Conservation (phyloP, 2,113 vertebrate species). For the Notothenia rossii region DNA sequence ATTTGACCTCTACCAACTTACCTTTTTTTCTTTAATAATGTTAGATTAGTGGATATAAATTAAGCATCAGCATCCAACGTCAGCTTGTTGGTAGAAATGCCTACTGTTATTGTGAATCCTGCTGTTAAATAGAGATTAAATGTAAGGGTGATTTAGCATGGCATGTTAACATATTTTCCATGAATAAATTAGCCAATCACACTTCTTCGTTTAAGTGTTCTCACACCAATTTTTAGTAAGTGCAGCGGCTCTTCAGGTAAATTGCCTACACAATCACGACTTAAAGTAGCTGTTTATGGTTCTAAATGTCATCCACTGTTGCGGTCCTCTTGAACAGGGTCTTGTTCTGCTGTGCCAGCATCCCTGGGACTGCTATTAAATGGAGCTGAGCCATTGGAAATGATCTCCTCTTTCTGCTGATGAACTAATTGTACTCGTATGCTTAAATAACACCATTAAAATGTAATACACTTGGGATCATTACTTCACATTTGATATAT, state of each 20-base stretch:
- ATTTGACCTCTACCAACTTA: slow-evolving; percentile 51
- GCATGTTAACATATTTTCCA: slow-evolving; percentile 9
- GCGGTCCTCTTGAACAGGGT: slow-evolving; percentile 21
- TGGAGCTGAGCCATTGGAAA: slow-evolving; percentile 68
- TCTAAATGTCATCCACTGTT: slow-evolving; percentile 61
- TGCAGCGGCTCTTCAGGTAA: slow-evolving; percentile 46
- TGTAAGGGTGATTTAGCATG: slow-evolving; percentile 5
- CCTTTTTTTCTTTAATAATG: slow-evolving; percentile 49
- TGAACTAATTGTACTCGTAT: slow-evolving; percentile 74
- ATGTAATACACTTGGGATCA: slow-evolving; percentile 72
- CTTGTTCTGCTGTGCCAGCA: slow-evolving; percentile 72
- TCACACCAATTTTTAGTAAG: slow-evolving; percentile 8
- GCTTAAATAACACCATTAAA: slow-evolving; percentile 80
- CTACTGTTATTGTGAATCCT: slow-evolving; percentile 9
- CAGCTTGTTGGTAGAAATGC: slow-evolving; percentile 22
- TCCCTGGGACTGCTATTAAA: slow-evolving; percentile 68
- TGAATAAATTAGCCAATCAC: slow-evolving; percentile 9
- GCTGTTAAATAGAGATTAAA: slow-evolving; percentile 6
- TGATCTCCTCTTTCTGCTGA: slow-evolving; percentile 76
- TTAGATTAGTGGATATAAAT: slow-evolving; percentile 35
- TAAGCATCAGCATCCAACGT: slow-evolving; percentile 20
- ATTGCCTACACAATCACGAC: slow-evolving; percentile 59
- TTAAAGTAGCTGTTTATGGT: slow-evolving; percentile 63
- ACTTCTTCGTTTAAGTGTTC: slow-evolving; percentile 11
- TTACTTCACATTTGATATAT: slow-evolving; percentile 68